Percentiles rank a stretch among this genome's conserved stretches.
Conservation (phyloP, 2,113 vertebrate genomes). For the Alethe diademata region DNA sequence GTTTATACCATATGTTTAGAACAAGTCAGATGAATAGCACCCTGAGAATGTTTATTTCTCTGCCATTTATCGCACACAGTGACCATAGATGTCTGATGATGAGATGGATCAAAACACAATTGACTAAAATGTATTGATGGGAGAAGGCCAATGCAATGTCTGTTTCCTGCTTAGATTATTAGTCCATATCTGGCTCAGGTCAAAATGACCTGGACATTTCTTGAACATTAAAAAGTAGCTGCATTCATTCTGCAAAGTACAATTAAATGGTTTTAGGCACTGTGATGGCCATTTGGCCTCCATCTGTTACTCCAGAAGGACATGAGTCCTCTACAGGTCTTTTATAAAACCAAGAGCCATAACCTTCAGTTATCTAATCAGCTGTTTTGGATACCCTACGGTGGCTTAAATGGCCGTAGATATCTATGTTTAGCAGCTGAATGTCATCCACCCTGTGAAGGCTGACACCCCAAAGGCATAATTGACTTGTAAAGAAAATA, state of each 20-base stretch:
- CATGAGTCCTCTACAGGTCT: not conserved
- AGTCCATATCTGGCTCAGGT: not conserved
- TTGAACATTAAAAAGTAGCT: not conserved
- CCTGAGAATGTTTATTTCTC: not conserved
- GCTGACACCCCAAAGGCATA: not conserved
- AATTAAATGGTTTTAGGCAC: not conserved
- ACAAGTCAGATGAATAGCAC: not conserved
- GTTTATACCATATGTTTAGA: not conserved
- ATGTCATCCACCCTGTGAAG: not conserved
- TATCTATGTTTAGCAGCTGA: not conserved
- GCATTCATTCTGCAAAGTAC: not conserved
- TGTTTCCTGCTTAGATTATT: not conserved
- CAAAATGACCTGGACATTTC: not conserved
- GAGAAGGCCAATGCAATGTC: not conserved
- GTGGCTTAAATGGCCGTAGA: not conserved
- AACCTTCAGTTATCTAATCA: not conserved
- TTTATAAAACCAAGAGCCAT: not conserved
- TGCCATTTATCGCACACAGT: not conserved
- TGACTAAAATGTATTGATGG: not conserved
- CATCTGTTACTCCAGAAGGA: not conserved
- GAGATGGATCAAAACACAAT: not conserved
- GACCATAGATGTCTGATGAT: not conserved
- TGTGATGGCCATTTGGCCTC: not conserved
- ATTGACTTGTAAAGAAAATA: not conserved
- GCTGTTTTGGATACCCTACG: not conserved